A percentile compares a stretch with the other conserved stretches of the same genome.
Evolutionary conservation across 2,113 vertebrate genomes (phyloP).

Genomic region (Carassius carassius): DNA sequence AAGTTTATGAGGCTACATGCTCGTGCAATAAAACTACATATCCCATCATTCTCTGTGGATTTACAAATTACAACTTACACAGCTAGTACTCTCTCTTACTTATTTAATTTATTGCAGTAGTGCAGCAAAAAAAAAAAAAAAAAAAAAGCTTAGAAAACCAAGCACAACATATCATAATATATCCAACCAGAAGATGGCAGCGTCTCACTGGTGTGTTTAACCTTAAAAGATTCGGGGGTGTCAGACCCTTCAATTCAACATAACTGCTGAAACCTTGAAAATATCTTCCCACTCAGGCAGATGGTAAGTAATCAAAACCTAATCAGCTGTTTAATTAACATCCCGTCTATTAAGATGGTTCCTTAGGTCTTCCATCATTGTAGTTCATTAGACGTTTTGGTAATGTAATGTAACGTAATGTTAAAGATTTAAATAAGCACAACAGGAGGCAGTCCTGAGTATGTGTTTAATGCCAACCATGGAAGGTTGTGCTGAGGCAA

Average conservation of each 20-base stretch:
- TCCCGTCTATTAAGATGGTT: not conserved
- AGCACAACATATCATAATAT: no score
- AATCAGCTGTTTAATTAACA: not conserved
- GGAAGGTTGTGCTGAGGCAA: not conserved
- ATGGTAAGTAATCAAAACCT: not conserved
- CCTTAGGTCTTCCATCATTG: not conserved
- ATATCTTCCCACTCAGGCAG: not conserved
- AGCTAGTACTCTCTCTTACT: not conserved
- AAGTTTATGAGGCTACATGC: no score
- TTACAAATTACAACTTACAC: not conserved
- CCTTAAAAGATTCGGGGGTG: not conserved
- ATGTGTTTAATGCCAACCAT: not conserved
- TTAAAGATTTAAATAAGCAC: not conserved
- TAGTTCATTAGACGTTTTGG: not conserved
- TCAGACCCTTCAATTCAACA: not conserved
- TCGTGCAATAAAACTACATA: not conserved
- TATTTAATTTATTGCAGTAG: no score
- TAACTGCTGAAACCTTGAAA: not conserved
- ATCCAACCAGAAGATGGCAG: slow-evolving; percentile 41
- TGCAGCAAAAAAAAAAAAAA: no score
- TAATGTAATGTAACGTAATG: not conserved
- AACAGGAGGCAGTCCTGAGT: not conserved
- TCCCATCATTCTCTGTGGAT: not conserved
- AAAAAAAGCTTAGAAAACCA: no score
- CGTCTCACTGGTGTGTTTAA: slow-evolving; percentile 8